Base-by-base conservation (phyloP, 2,113 vertebrate genomes). In the Seriola aureovittata region DNA sequence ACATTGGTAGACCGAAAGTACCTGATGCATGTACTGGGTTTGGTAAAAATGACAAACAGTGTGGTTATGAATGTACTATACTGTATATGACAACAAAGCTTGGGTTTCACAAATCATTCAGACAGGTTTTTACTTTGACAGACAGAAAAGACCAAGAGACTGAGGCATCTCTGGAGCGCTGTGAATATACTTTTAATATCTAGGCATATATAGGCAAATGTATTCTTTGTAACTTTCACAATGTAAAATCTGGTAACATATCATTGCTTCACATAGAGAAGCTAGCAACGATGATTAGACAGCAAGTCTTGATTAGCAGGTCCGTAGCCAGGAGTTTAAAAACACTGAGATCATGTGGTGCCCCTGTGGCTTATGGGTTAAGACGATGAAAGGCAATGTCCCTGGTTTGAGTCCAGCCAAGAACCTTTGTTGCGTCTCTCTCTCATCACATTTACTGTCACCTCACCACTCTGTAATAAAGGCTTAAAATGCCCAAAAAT, bases 41-140 rank as follows among this genome's bases (percentile, higher is more conserved):
- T 78, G 76, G 83, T 77, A 86, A 65, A 32, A 59, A 38, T 80
- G 86, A 82, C 58, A 87, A 81, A 81, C 80, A 80, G 8, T 75
- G 87, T 52, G 59, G 85, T 71, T 74, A 68, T 78, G 62, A 83
- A 54, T 54, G 63, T 16, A 50, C 52, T 55, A 23, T 68, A 57
- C 46, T 59, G 50, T 73, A 21, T 34, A 62, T 40, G 68, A 80
- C 69, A 59, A n/a, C 70, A 57, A 68, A 19, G 78, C 59, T 64
- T 11, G 6, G 40, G 23, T 76, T 87, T 72, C 36, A 81, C 44
- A 71, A 69, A 73, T 68, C 57, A 42, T 75, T 70, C 74, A 66
- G 68, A 16, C 73, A 59, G 13, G 2, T 32, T 71, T 69, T 40
- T 63, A 48, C 38, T 59, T 34, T 23, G 73, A 81, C 64, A 71